These are phyloP conservation scores for Psophia crepitans DNA, from an alignment of 2,113 vertebrate species.

Conservation along the genomic window DNA sequence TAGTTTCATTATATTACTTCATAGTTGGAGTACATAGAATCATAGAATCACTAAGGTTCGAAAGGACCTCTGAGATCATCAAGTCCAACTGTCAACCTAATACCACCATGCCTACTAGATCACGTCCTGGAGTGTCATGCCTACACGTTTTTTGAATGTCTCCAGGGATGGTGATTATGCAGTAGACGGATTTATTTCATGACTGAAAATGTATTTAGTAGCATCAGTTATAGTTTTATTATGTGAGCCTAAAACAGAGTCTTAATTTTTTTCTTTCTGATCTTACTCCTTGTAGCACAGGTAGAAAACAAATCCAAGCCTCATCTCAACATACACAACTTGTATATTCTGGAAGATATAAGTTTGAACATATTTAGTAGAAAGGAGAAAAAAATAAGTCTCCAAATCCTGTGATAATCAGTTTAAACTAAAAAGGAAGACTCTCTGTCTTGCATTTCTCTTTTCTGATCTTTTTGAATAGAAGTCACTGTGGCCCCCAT, in stretches of 20 bases:
- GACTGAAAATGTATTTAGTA: neutral
- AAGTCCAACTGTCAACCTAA: too few species aligned
- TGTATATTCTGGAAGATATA: neutral
- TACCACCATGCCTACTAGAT: too few species aligned
- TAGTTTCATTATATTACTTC: neutral
- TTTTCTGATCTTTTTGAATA: neutral
- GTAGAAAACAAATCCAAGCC: neutral
- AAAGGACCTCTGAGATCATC: too few species aligned
- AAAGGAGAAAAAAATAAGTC: neutral
- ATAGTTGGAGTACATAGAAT: neutral
- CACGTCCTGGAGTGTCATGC: too few species aligned
- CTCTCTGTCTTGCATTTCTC: neutral
- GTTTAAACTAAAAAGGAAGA: neutral
- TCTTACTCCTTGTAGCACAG: neutral
- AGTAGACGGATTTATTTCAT: neutral
- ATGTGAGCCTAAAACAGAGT: neutral
- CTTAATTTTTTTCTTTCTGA: neutral
- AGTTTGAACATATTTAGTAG: neutral
- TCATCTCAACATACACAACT: neutral
- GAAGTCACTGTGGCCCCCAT: neutral
- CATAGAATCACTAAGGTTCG: too few species aligned
- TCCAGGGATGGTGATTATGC: too few species aligned
- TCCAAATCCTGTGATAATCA: neutral
- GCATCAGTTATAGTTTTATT: neutral
- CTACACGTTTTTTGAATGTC: too few species aligned